Base-by-base conservation (phyloP, 2,113 vertebrate genomes). In the Puffinus mauretanicus region DNA sequence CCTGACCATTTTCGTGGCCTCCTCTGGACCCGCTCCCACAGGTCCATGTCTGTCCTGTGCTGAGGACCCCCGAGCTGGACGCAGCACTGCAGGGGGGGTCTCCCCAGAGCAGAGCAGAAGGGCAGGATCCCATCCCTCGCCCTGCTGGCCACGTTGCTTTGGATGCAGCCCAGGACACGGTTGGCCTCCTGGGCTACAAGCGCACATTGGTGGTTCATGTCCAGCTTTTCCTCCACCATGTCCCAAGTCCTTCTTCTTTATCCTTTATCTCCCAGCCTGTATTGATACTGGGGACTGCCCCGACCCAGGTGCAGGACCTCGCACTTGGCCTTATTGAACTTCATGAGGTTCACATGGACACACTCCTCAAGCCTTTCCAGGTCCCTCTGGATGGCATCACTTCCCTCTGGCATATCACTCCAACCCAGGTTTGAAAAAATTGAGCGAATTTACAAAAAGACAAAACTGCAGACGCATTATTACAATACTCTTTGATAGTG, bases 181-280 rank as follows among this genome's bases (percentile, higher is more conserved):
- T 2, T 7, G 57, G 25, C 2, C 8, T n/a, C 14, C 32, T 52
- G 30, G 47, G 67, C 46, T 61, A 9, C 2, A 0, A 52, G 25
- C 4, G 1, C 25, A 24, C 15, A 4, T 6, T 42, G 12, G 12
- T 0, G 0, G 11, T 3, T 72, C 46, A 20, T 3, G 10, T 10
- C 25, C 58, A 36, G 34, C 40, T 40, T 40, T 40, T 40, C 40
- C 13, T 40, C 40, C 38, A 40, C 38, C 38, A 40, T 40, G 38
- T 40, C 40, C 30, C 14, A 24, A 42, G 66, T 7, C 55, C 55
- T 49, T 40, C 52, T 57, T 34, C 34, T 82, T 60, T 5, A 36
- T 32, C 13, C 34, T 82, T 60, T 5, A 36, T 32, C 13, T 46
- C 36, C 49, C 79, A 38, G 34, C 1, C 65, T 49, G 79, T 11